Evolutionary conservation across 2,797 vertebrate genomes (phyloP), one percentile per base, ranked within the genome.

Genomic region (Margarornis squamiger): DNA sequence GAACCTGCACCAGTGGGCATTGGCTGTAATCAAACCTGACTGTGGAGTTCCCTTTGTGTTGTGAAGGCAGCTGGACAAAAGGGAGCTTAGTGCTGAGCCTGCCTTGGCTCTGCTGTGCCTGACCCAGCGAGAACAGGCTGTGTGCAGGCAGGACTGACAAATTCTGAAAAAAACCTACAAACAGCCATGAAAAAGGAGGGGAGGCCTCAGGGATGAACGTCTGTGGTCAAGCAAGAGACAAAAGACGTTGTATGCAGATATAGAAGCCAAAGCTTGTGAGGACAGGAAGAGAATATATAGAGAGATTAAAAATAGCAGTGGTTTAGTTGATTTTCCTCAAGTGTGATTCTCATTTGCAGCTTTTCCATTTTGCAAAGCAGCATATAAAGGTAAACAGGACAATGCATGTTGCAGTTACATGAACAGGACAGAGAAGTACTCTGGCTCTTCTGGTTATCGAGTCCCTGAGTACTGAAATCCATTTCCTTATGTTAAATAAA

Each of bases 51-150:
- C 49, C 61, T 92, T 94, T 93, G 89, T 95, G 88, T 14, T 72
- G n/a, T 30, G 76, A n/a, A 81, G 90, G 80, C 65, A 89, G 59
- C 65, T 57, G 92, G 85, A 95, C 91, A 95, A 96, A 95, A 87
- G 84, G 38, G 32, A 86, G 81, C 86, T 95, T 94, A 94, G 36
- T 1, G 29, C 46, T 3, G 3, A 72, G 83, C 38, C 65, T 90
- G 82, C 45, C 36, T 66, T 54, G 57, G 57, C 66, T 59, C 14
- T 54, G 12, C 67, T n/a, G 19, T 16, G 65, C 72, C 74, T 78
- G 70, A 39, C 72, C 49, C 70, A 68, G 86, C 0, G 2, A 76
- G 52, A 82, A 4, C 9, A 52, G 58, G 27, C 85, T 80, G 52
- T 2, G 6, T 19, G 27, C 30, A 51, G 58, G 36, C 23, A 6